Evolutionary conservation across 2,113 vertebrate species (phyloP).

Genomic region (Turdus rufiventris): DNA sequence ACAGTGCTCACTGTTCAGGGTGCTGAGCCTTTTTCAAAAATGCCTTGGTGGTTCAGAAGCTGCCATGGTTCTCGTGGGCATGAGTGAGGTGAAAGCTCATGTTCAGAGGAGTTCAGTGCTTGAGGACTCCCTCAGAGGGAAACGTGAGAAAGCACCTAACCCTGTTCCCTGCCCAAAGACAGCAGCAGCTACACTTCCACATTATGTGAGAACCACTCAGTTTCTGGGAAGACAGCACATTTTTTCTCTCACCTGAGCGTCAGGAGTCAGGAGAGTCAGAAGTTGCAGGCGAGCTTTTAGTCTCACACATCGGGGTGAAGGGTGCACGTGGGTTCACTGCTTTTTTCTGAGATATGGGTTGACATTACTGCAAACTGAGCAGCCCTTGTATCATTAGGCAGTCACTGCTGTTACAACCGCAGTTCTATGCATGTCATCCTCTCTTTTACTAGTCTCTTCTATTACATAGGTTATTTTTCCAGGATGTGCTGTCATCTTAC

Average conservation of each 20-base stretch:
- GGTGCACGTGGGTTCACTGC: fast-evolving
- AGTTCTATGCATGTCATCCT: not conserved
- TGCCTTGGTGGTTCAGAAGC: not conserved
- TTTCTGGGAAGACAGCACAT: not conserved
- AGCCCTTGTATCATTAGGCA: not conserved
- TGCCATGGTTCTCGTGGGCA: not conserved
- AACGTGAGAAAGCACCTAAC: fast-evolving
- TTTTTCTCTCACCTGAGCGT: not conserved
- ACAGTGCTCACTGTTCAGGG: not conserved
- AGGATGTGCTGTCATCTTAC: not conserved
- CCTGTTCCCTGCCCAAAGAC: not conserved
- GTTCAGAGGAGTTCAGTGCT: not conserved
- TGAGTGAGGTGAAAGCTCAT: not conserved
- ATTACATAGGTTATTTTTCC: not conserved
- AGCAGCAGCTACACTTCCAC: not conserved
- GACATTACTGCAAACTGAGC: not conserved
- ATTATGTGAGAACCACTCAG: fast-evolving
- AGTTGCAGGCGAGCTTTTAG: not conserved
- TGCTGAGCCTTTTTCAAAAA: not conserved
- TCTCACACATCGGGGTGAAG: not conserved
- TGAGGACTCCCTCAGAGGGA: not conserved
- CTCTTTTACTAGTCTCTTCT: not conserved
- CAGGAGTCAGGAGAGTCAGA: not conserved
- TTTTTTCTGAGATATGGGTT: not conserved
- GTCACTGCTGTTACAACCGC: not conserved